Evolutionary conservation across 2,113 vertebrate species (phyloP).

Genomic region (Leptobrachium ailaonicum): DNA sequence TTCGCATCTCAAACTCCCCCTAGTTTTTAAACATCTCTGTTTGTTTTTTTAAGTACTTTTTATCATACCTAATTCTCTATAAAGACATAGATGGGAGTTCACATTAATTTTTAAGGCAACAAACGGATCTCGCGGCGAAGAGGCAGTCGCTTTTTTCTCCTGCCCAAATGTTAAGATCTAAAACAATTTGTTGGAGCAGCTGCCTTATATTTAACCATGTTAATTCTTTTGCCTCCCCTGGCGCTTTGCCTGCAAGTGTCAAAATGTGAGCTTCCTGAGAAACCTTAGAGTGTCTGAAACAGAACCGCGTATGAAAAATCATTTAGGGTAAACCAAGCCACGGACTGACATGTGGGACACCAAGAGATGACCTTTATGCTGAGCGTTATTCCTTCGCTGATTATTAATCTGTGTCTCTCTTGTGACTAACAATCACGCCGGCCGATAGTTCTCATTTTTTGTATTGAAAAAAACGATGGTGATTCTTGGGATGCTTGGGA

Average conservation of each 20-base stretch:
- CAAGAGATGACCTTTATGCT: neutral
- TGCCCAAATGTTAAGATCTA: conserved; percentile 20
- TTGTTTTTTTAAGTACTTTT: neutral
- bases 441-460: neutral
- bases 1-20: neutral
- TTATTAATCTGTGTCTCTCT: no score
- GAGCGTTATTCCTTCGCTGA: neutral
- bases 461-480: no score
- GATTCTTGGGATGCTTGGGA: no score
- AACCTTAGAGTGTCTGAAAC: conserved; percentile 30
- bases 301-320: conserved; percentile 35
- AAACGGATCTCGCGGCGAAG: conserved; percentile 8
- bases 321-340: conserved; percentile 31
- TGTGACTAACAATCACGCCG: neutral
- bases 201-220: conserved; percentile 37
- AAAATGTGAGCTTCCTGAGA: conserved; percentile 51
- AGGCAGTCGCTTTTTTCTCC: conserved; percentile 23
- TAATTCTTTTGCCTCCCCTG: conserved; percentile 38
- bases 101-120: no score
- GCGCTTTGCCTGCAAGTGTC: conserved; percentile 30
- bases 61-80: no score
- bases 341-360: conserved; percentile 14
- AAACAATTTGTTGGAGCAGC: conserved; percentile 36
- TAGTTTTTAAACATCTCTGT: neutral
- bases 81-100: no score